Evolutionary conservation across 1,140 invertebrate genomes (phyloP), one percentile per base, ranked within the genome.

Genomic region (Drosophila dunni): DNA sequence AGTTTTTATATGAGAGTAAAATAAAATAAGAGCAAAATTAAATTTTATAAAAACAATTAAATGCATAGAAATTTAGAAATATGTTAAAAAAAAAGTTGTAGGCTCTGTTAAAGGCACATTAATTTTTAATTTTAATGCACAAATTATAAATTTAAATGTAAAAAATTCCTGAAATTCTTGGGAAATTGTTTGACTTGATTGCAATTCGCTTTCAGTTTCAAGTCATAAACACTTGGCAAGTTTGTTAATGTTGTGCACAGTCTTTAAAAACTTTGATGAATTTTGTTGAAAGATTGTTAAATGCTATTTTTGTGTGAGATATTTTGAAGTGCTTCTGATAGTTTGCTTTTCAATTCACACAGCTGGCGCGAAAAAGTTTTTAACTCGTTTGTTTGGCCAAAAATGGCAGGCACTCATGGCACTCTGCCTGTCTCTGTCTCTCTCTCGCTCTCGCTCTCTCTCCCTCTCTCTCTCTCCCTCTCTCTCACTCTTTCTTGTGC

Each of bases 331-430:
- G n/a, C 11, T 53, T 40, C 10, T 45, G 38, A n/a, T 42, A 57
- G 53, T 72, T 72, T 57, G 62, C 53, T 51, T 42, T 58, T 33
- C 62, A 56, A 71, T 71, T 71, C 11, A 54, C 42, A 17, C 68
- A 71, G 68, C 61, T 72, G 69, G 45, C 36, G 61, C 53, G 45
- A 60, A 42, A 70, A 60, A 58, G 38, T 72, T 72, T 56, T 40
- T 11, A 40, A 36, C 50, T 68, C 24, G 46, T 51, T 42, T 50
- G 36, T 33, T 46, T 38, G 51, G 51, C 20, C 38, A 65, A 56
- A 29, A 66, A 66, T 57, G 64, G 13, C 24, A 20, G 57, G 15
- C 15, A 36, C 36, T 40, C 45, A 24, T n/a, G 24, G 24, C 24
- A 7, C 24, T 13, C 11, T 51, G 4, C 6, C 29, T 34, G 11